A percentile compares a stretch with the other conserved stretches of the same genome.
Conservation (phyloP, 2,797 vertebrate genomes). For the Avahi laniger region DNA sequence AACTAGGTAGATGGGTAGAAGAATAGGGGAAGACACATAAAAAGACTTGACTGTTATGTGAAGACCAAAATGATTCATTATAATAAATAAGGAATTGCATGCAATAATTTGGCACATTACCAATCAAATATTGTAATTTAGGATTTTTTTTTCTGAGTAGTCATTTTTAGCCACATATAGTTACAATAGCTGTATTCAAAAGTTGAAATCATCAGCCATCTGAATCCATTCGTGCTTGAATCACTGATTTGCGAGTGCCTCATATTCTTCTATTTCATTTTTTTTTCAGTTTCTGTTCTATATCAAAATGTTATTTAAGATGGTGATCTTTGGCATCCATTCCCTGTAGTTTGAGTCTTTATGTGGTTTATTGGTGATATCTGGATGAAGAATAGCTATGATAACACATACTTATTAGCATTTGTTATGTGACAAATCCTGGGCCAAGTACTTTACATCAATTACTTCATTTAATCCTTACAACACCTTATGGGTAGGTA, state of each 20-base stretch:
- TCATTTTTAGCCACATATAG: not conserved
- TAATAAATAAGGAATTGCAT: not conserved
- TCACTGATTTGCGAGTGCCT: not conserved
- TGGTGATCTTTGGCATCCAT: not conserved
- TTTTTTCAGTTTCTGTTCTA: not conserved
- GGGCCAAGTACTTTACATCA: not conserved
- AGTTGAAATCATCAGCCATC: not conserved
- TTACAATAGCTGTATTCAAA: not conserved
- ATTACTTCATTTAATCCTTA: not conserved
- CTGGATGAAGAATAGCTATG: not conserved
- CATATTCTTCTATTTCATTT: not conserved
- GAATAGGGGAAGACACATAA: not conserved
- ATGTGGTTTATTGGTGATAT: not conserved
- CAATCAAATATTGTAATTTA: not conserved
- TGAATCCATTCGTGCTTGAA: not conserved
- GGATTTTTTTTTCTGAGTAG: not conserved
- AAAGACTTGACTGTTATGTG: not conserved
- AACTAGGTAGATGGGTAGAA: not conserved
- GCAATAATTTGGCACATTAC: not conserved
- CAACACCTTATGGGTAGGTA: not conserved
- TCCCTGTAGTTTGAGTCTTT: not conserved
- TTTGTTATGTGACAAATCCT: not conserved
- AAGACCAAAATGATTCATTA: conserved; percentile 9
- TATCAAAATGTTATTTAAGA: conserved; percentile 18
- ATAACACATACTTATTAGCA: not conserved